Conservation (phyloP, 2,113 vertebrate species). For the Dromiciops gliroides region DNA sequence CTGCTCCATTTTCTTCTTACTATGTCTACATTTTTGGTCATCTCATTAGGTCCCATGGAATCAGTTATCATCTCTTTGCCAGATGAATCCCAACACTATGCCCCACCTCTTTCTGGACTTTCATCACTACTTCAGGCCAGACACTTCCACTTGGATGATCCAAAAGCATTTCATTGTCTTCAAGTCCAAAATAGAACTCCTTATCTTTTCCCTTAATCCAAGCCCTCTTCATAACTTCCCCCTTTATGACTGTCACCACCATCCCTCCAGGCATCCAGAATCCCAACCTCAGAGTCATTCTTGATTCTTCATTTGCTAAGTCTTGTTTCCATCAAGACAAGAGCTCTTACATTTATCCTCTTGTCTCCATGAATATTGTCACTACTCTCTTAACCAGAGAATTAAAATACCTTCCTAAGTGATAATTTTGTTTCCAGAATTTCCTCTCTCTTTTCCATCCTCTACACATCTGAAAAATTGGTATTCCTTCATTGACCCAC, state of each 20-base stretch:
- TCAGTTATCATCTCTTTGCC: not conserved
- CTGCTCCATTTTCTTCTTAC: not conserved
- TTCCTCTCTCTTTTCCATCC: not conserved
- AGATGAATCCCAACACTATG: not conserved
- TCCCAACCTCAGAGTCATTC: not conserved
- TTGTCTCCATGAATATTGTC: not conserved
- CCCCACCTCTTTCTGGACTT: not conserved
- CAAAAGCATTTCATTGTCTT: not conserved
- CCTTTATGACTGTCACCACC: not conserved
- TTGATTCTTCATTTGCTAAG: not conserved
- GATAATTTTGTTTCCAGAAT: not conserved
- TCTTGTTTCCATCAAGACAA: not conserved
- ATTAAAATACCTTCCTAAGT: not conserved
- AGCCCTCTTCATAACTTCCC: not conserved
- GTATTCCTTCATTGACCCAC: not conserved
- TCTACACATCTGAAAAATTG: not conserved
- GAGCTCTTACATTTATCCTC: not conserved
- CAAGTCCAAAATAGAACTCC: not conserved
- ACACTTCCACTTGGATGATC: not conserved
- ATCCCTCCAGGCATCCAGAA: not conserved
- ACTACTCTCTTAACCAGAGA: not conserved
- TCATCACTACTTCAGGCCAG: not conserved
- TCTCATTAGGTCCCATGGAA: not conserved
- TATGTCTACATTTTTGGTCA: not conserved
- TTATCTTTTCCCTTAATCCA: not conserved